A percentile compares a stretch with the other conserved stretches of the same genome.
phyloP scores from a whole-genome alignment of 2,113 vertebrate species.

The Sardina pilchardus region DNA sequence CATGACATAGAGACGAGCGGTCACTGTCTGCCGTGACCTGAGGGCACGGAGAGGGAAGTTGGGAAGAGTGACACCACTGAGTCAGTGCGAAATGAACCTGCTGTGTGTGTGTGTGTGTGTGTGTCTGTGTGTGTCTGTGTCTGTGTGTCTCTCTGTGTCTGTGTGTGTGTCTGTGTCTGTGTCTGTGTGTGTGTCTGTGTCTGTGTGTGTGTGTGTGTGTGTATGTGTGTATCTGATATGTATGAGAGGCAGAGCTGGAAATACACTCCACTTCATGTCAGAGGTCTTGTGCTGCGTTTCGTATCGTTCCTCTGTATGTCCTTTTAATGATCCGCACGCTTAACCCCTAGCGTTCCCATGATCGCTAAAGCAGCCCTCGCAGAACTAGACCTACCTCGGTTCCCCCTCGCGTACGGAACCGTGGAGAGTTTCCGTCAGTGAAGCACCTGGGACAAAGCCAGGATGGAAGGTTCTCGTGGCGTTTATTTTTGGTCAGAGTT shows the following conservation, averaged over 20 bases:
- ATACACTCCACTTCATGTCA: neutral
- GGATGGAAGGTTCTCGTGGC: neutral
- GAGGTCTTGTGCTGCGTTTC: neutral
- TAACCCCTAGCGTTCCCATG: neutral
- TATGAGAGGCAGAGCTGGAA: neutral
- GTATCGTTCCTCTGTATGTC: neutral
- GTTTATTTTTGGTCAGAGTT: neutral
- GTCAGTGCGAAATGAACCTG: neutral
- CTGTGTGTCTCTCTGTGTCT: neutral
- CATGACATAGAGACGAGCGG: neutral
- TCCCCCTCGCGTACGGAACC: neutral
- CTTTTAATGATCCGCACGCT: neutral
- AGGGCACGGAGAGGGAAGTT: neutral
- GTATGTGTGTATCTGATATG: neutral
- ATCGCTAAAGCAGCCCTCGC: neutral
- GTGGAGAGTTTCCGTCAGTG: neutral
- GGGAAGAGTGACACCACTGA: neutral
- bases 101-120: neutral
- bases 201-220: slow-evolving; percentile 15
- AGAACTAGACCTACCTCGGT: neutral
- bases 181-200: neutral
- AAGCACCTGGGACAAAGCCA: neutral
- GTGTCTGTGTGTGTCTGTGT: slow-evolving; percentile 20
- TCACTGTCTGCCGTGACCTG: neutral
- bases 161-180: neutral